Conservation (phyloP, 2,888 invertebrate species). For the Stictocephala bisonia region DNA sequence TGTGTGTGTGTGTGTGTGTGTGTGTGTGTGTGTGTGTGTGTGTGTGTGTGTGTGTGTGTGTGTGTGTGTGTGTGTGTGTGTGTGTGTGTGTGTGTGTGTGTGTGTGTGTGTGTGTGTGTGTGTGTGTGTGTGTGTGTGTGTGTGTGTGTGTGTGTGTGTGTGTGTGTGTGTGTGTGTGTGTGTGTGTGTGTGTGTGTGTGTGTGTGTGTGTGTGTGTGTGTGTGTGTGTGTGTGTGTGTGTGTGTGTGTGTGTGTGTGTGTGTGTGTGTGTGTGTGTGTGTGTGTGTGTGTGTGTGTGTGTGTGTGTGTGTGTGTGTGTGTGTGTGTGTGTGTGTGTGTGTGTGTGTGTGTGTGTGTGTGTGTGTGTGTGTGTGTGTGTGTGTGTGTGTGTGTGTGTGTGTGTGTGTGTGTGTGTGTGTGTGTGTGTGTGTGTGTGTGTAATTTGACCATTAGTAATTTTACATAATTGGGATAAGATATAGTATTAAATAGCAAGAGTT, state of each 20-base stretch:
- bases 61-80: not conserved
- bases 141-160: not conserved
- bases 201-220: not conserved
- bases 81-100: not conserved
- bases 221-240: not conserved
- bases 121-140: not conserved
- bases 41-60: not conserved
- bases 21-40: not conserved
- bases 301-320: not conserved
- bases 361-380: not conserved
- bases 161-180: not conserved
- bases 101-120: not conserved
- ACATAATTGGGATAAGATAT: not conserved
- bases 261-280: not conserved
- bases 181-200: not conserved
- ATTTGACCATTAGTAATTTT: not conserved
- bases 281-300: not conserved
- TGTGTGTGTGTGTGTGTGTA: slow-evolving; percentile 3
- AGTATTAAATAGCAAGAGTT: too few species aligned
- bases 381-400: not conserved
- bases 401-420: not conserved
- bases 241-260: not conserved
- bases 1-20: not conserved
- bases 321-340: not conserved
- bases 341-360: not conserved